These are phyloP conservation scores for Ophion ellenae DNA, from an alignment of 2,888 invertebrate genomes.

Conservation along the genomic window DNA sequence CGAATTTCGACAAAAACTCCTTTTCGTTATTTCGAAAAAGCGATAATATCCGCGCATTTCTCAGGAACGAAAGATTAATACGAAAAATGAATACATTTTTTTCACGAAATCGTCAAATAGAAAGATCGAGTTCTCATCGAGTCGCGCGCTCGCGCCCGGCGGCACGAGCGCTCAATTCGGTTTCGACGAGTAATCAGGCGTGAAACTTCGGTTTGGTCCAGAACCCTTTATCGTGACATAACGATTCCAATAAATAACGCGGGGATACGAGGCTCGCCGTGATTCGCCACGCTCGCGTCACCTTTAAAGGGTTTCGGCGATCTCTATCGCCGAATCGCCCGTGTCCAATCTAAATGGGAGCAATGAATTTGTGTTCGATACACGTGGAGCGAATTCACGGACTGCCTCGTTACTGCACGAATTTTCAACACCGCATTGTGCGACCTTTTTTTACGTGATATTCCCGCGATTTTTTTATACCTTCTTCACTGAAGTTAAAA, in stretches of 20 bases:
- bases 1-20: not conserved
- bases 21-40: not conserved
- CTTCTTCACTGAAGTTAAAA: not conserved
- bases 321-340: constrained; percentile 69
- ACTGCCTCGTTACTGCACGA: constrained; percentile 5
- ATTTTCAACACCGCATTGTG: constrained; percentile 24
- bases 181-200: constrained; percentile 65
- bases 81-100: not conserved
- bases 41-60: not conserved
- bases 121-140: constrained; percentile 31
- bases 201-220: constrained; percentile 75
- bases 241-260: constrained; percentile 81
- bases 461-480: not conserved
- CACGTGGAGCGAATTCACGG: constrained; percentile 44
- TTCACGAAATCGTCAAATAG: not conserved
- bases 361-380: constrained; percentile 68
- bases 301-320: constrained; percentile 77
- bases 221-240: constrained; percentile 78
- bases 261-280: constrained; percentile 68
- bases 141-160: not conserved
- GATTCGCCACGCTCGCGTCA: constrained; percentile 79
- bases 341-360: constrained; percentile 74
- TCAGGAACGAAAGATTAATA: not conserved
- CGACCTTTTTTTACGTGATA: not conserved
- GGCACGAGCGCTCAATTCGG: constrained; percentile 17